A percentile compares a stretch with the other conserved stretches of the same genome.
Evolutionary conservation across 53 echinoderm and acorn worm species (phyloP).

Genomic region (Luidia sarsii): DNA sequence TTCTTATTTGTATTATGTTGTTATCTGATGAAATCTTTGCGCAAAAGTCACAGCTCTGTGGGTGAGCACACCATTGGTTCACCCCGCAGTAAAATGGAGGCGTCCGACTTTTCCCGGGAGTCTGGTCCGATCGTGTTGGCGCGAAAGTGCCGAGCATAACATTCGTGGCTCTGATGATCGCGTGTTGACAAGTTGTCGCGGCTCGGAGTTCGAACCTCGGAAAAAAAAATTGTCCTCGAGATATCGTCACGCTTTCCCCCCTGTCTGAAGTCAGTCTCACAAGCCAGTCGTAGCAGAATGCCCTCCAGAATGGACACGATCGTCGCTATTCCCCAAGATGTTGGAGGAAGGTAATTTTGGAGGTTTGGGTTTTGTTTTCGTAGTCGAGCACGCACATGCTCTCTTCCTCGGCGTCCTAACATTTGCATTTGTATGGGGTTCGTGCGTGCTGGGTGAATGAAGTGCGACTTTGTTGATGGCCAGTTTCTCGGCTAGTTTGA

Average conservation of each 20-base stretch:
- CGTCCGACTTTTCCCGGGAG: constrained; percentile 34
- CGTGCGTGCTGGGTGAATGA: too few relatives aligned
- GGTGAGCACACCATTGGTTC: not conserved
- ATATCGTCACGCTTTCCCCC: too few relatives aligned
- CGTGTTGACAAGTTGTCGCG: too few relatives aligned
- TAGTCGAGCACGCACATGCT: too few relatives aligned
- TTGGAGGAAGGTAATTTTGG: constrained; percentile 63
- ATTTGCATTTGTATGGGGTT: too few relatives aligned
- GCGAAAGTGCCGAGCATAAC: constrained; percentile 10
- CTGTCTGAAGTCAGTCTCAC: not conserved
- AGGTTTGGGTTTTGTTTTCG: constrained; percentile 15
- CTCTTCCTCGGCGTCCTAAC: too few relatives aligned
- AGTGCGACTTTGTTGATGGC: too few relatives aligned
- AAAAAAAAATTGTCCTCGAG: too few relatives aligned
- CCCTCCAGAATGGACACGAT: constrained; percentile 58
- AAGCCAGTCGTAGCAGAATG: constrained; percentile 46
- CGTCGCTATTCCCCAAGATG: constrained; percentile 53
- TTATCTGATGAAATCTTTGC: not conserved
- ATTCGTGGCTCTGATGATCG: too few relatives aligned
- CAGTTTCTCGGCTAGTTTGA: too few relatives aligned
- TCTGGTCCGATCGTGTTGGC: constrained; percentile 34
- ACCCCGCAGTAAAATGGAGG: constrained; percentile 5
- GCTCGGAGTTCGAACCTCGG: too few relatives aligned
- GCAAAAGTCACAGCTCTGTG: not conserved
- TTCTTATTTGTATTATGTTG: not conserved